Evolutionary conservation across 92 coral and sea anemone genomes (phyloP).

Genomic region (Nematostella vectensis): DNA sequence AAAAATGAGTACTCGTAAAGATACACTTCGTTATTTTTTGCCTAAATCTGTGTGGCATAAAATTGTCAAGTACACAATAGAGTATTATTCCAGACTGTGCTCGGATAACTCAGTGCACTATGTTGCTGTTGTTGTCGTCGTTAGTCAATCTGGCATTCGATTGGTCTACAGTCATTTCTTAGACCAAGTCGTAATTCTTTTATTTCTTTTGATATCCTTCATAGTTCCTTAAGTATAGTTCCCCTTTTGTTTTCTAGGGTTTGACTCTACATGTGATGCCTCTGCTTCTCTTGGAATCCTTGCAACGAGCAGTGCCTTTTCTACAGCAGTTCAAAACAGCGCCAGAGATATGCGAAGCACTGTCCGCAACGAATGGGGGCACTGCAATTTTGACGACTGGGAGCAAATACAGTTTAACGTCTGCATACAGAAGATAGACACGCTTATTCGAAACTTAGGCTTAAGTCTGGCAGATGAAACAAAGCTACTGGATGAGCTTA

Average conservation of each 20-base stretch:
- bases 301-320: constrained; percentile 35
- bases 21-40: too few relatives aligned
- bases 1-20: too few relatives aligned
- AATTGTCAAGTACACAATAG: neutral
- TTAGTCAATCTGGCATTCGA: too few relatives aligned
- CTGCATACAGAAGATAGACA: constrained; percentile 67
- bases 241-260: constrained; percentile 21
- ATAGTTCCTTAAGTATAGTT: neutral
- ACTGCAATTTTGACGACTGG: constrained; percentile 74
- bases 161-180: too few relatives aligned
- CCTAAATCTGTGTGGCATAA: neutral
- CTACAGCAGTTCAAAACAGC: constrained; percentile 19
- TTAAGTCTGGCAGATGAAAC: constrained; percentile 42
- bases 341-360: constrained; percentile 55
- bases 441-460: constrained; percentile 36
- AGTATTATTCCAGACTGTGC: too few relatives aligned
- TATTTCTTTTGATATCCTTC: too few relatives aligned
- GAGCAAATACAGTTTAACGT: constrained; percentile 19
- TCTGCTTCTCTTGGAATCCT: constrained; percentile 74
- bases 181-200: too few relatives aligned
- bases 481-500: constrained; percentile 27
- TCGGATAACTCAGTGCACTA: too few relatives aligned
- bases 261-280: constrained; percentile 70
- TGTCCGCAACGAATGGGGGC: constrained; percentile 82
- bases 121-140: too few relatives aligned